Conservation (phyloP, 2,888 invertebrate genomes). For the Sipunculus nudus region DNA sequence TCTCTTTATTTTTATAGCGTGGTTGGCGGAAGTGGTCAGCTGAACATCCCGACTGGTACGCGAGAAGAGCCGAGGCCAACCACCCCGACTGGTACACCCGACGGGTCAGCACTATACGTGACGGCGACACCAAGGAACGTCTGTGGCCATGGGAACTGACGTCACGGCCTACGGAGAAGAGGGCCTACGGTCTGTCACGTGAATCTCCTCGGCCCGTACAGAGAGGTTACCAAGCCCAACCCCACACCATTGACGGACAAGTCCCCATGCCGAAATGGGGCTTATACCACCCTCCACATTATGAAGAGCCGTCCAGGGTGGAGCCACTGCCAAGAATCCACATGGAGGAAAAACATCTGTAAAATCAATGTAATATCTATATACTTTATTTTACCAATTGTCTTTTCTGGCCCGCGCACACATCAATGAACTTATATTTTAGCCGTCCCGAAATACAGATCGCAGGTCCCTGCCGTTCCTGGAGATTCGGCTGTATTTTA, state of each 20-base stretch:
- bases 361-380: too few species aligned
- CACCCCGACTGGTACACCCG: conserved; percentile 63
- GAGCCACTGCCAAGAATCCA: conserved; percentile 69
- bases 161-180: conserved; percentile 54
- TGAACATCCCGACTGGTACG: conserved; percentile 61
- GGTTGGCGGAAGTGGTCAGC: conserved; percentile 63
- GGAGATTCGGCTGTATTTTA: too few species aligned
- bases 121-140: conserved; percentile 43
- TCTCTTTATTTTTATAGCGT: conserved; percentile 40
- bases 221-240: conserved; percentile 48
- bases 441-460: too few species aligned
- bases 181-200: conserved; percentile 46
- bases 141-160: conserved; percentile 36
- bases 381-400: too few species aligned
- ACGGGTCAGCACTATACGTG: conserved; percentile 47
- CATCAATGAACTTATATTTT: too few species aligned
- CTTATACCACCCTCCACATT: conserved; percentile 57
- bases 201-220: conserved; percentile 52
- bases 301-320: conserved; percentile 56
- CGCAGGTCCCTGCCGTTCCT: too few species aligned
- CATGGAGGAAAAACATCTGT: conserved; percentile 27
- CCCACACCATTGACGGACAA: conserved; percentile 48
- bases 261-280: conserved; percentile 61
- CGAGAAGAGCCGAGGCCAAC: conserved; percentile 49
- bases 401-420: too few species aligned